A percentile compares a stretch with the other conserved stretches of the same genome.
Evolutionary conservation across 2,113 vertebrate genomes (phyloP).

Genomic region (Numida meleagris): DNA sequence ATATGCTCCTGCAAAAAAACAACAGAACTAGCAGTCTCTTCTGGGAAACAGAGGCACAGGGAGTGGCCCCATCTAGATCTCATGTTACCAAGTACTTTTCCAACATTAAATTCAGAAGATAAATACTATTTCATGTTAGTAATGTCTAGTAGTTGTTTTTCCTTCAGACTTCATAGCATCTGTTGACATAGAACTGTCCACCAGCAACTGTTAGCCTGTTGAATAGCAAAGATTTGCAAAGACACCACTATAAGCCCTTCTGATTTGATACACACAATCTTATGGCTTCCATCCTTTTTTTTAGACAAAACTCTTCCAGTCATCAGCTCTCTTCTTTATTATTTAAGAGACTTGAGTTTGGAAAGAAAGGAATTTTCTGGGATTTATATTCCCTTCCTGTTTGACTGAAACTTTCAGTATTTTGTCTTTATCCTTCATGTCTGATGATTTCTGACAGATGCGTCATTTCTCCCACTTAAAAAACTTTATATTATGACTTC

Average conservation of each 20-base stretch:
- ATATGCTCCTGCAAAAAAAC: background rate
- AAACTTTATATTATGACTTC: background rate
- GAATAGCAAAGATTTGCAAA: background rate
- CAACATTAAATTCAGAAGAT: background rate
- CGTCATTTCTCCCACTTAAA: background rate
- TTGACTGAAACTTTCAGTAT: conserved; percentile 20
- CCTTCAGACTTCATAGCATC: background rate
- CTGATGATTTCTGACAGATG: conserved; percentile 25
- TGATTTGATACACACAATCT: background rate
- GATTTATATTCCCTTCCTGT: background rate
- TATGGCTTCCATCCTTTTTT: background rate
- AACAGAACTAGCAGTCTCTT: background rate
- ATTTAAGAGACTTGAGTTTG: background rate
- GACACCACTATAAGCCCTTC: background rate
- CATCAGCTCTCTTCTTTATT: background rate
- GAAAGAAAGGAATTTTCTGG: background rate
- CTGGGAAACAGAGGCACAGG: background rate
- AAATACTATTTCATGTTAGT: background rate
- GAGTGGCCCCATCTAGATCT: background rate
- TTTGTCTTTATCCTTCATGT: conserved; percentile 15
- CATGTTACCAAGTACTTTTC: background rate
- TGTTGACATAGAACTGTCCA: background rate
- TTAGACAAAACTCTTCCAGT: background rate
- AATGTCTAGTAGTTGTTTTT: background rate
- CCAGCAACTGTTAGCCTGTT: background rate